Conservation (phyloP, 1,140 invertebrate genomes). For the Drosophila murphyi region DNA sequence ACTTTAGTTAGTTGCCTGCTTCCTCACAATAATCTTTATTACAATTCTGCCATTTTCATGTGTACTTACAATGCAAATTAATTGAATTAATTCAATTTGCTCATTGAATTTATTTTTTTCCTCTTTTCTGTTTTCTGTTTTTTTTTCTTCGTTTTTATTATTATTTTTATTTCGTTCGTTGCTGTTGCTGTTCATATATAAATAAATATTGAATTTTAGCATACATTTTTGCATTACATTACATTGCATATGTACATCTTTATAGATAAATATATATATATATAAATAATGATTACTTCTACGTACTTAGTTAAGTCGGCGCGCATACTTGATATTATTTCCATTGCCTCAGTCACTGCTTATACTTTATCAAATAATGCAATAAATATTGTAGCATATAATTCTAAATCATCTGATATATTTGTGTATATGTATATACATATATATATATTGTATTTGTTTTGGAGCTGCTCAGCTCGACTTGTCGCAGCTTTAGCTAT, state of each 20-base stretch:
- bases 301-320: slow-evolving; percentile 39
- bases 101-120: slow-evolving; percentile 39
- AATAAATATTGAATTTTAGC: slow-evolving; percentile 39
- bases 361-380: slow-evolving; percentile 20
- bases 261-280: slow-evolving; percentile 13
- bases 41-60: slow-evolving; percentile 69
- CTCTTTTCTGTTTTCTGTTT: slow-evolving; percentile 24
- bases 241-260: background rate
- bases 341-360: slow-evolving; percentile 15
- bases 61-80: slow-evolving; percentile 82
- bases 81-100: slow-evolving; percentile 82
- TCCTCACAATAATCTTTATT: slow-evolving; percentile 70
- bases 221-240: slow-evolving; percentile 7
- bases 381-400: slow-evolving; percentile 7
- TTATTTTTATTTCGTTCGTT: background rate
- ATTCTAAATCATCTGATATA: background rate
- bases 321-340: slow-evolving; percentile 39
- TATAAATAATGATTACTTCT: slow-evolving; percentile 8
- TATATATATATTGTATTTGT: background rate
- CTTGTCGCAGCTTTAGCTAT: background rate
- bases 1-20: slow-evolving; percentile 63
- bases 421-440: too few relatives aligned
- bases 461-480: slow-evolving; percentile 12
- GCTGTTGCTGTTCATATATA: slow-evolving; percentile 10
- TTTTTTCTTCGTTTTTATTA: slow-evolving; percentile 20